A percentile compares a stretch with the other conserved stretches of the same genome.
These are phyloP conservation scores for Calonectris borealis DNA, from an alignment of 2,113 vertebrate genomes.

Conservation along the genomic window DNA sequence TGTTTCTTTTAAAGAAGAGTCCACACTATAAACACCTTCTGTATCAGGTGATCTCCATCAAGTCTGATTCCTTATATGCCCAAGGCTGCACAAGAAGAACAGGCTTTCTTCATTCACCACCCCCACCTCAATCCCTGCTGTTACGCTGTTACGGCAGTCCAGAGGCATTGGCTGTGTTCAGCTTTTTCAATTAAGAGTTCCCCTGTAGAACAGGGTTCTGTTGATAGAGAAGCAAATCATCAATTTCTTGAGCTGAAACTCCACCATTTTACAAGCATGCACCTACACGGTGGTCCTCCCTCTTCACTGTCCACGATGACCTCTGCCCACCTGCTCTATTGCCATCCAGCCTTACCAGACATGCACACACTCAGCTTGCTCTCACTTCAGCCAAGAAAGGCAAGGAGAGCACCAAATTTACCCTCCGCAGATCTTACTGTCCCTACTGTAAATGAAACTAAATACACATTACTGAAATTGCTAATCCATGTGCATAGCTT, in stretches of 20 bases:
- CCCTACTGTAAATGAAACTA: not conserved
- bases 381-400: not conserved
- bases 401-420: not conserved
- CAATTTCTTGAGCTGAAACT: not conserved
- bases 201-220: not conserved
- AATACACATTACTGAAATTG: not conserved
- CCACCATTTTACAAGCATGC: not conserved
- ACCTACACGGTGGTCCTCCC: not conserved
- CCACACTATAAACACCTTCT: accelerated
- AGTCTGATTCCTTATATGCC: not conserved
- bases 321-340: not conserved
- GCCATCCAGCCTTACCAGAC: not conserved
- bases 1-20: not conserved
- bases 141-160: not conserved
- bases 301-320: not conserved
- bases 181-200: not conserved
- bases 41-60: too few relatives aligned
- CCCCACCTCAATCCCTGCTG: not conserved
- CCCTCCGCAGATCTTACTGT: not conserved
- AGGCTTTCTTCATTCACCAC: not conserved
- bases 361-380: not conserved
- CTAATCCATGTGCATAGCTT: not conserved
- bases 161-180: not conserved
- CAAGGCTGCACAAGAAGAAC: not conserved
- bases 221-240: not conserved